Evolutionary conservation across 2,888 invertebrate genomes (phyloP).

Genomic region (Drosophila putrida): DNA sequence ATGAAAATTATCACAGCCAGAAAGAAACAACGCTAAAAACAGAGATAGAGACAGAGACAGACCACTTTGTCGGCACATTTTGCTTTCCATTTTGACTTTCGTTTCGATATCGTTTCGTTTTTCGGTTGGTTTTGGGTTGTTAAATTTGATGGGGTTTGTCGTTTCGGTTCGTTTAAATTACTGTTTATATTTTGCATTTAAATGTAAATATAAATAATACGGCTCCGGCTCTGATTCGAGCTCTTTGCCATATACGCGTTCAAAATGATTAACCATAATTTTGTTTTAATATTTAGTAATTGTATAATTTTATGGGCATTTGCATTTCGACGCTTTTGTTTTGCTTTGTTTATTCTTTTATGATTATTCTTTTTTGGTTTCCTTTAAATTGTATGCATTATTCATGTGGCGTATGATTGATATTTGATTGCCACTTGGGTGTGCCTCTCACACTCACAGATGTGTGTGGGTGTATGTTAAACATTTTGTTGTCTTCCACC

Average conservation of each 20-base stretch:
- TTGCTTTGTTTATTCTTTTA: slow-evolving; percentile 14
- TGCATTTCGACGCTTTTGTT: slow-evolving; percentile 49
- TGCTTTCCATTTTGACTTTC: slow-evolving; percentile 63
- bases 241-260: slow-evolving; percentile 48
- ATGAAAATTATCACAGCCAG: slow-evolving; percentile 68
- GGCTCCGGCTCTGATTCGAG: slow-evolving; percentile 6
- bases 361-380: slow-evolving; percentile 23
- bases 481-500: slow-evolving; percentile 18
- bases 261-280: slow-evolving; percentile 76
- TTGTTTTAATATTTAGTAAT: slow-evolving; percentile 79
- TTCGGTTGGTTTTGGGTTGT: slow-evolving; percentile 44
- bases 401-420: slow-evolving; percentile 78
- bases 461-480: slow-evolving; percentile 25
- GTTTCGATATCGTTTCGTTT: slow-evolving; percentile 32
- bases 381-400: slow-evolving; percentile 60
- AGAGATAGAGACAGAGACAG: slow-evolving; percentile 1
- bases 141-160: slow-evolving; percentile 51
- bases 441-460: slow-evolving; percentile 27
- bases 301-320: slow-evolving; percentile 78
- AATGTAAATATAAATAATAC: slow-evolving; percentile 49
- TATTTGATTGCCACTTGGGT: slow-evolving; percentile 70
- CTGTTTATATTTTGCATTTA: slow-evolving; percentile 73
- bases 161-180: slow-evolving; percentile 49
- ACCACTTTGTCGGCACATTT: slow-evolving; percentile 74
- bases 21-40: slow-evolving; percentile 11